Conservation (phyloP, 2,113 vertebrate species). For the Felis catus region DNA sequence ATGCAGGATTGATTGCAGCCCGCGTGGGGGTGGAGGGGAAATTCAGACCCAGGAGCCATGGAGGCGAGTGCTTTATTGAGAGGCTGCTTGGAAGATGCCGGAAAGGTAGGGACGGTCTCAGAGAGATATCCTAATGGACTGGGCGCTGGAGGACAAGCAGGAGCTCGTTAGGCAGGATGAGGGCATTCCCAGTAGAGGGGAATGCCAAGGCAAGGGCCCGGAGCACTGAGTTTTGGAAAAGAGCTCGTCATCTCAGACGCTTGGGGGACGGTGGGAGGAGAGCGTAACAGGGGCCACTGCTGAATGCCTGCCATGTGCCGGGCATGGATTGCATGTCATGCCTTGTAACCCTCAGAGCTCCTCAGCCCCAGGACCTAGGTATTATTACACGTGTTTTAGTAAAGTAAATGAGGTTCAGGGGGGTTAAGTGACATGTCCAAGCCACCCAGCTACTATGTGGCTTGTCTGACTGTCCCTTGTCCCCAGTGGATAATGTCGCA, state of each 20-base stretch:
- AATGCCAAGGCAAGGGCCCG: not conserved
- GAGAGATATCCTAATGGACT: not conserved
- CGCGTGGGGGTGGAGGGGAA: rapidly evolving
- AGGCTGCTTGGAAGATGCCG: not conserved
- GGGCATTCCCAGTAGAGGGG: not conserved
- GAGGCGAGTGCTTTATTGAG: not conserved
- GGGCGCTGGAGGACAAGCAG: not conserved
- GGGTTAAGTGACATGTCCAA: not conserved
- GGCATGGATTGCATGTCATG: rapidly evolving
- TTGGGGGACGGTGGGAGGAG: rapidly evolving
- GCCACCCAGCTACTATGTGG: not conserved
- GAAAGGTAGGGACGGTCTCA: too few species aligned
- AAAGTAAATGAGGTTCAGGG: not conserved
- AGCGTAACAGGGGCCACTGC: rapidly evolving
- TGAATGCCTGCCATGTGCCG: rapidly evolving
- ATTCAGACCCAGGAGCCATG: not conserved
- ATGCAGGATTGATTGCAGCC: too few species aligned
- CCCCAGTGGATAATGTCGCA: rapidly evolving
- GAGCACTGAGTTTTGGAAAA: not conserved
- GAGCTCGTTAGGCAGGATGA: not conserved
- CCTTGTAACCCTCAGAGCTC: rapidly evolving
- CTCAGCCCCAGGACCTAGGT: rapidly evolving
- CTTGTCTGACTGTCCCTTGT: not conserved
- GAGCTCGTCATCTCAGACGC: too few species aligned
- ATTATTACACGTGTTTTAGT: too few species aligned